Conservation (phyloP, 1,140 invertebrate genomes). For the Heterodera schachtii region DNA sequence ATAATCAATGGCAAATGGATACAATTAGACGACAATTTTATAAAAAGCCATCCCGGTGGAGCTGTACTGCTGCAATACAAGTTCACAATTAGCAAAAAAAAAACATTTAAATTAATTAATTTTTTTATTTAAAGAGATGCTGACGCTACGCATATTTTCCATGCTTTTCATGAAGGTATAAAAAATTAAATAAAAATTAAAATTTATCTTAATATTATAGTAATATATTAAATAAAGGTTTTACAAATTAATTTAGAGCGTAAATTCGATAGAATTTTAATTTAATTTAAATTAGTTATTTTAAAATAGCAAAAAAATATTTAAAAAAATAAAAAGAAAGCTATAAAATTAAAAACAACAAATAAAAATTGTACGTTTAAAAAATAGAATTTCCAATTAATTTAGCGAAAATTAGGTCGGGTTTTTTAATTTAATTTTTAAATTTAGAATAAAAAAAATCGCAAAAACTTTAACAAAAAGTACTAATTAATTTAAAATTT, state of each 20-base stretch:
- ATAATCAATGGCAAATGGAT: constrained; percentile 63
- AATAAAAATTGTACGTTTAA: not conserved
- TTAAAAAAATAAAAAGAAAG: too few relatives aligned
- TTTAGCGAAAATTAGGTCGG: too few relatives aligned
- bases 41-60: constrained; percentile 60
- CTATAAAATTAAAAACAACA: too few relatives aligned
- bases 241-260: not conserved
- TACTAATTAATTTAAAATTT: too few relatives aligned
- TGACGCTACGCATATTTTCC: constrained; percentile 65
- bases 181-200: not conserved
- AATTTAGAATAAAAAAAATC: too few relatives aligned
- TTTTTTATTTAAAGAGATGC: constrained; percentile 53
- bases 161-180: constrained; percentile 51
- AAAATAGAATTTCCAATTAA: too few relatives aligned
- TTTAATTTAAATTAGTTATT: too few relatives aligned
- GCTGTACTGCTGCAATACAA: constrained; percentile 61
- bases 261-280: too few relatives aligned
- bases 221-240: not conserved
- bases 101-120: constrained; percentile 18
- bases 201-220: not conserved
- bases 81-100: constrained; percentile 32
- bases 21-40: constrained; percentile 50
- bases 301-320: too few relatives aligned
- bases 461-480: too few relatives aligned
- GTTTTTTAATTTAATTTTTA: too few relatives aligned